phyloP scores from a whole-genome alignment of 2,888 invertebrate genomes.

The Argyra leucocephala region DNA sequence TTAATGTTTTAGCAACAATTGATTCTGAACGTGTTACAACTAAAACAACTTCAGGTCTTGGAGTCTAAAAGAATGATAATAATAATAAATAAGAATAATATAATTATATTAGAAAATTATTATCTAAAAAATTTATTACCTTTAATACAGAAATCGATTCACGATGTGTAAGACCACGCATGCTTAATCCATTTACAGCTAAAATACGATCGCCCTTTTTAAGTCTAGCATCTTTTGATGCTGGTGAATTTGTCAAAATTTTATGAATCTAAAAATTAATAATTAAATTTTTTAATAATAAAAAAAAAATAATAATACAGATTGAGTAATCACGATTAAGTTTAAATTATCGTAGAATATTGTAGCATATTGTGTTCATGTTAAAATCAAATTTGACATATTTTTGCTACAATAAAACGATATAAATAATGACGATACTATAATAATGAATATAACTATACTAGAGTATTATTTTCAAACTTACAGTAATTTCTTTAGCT shows the following conservation, averaged over 20 bases:
- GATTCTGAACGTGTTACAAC: conserved; percentile 57
- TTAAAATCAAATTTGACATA: too few species aligned
- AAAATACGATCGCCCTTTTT: conserved; percentile 80
- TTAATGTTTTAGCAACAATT: conserved; percentile 36
- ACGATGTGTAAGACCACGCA: conserved; percentile 74
- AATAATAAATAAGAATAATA: conserved; percentile 11
- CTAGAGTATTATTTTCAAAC: conserved; percentile 33
- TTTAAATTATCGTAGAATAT: too few species aligned
- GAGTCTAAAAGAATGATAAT: conserved; percentile 48
- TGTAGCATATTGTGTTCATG: too few species aligned
- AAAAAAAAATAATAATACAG: neutral
- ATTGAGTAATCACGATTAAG: neutral
- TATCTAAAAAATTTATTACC: conserved; percentile 45
- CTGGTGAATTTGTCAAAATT: conserved; percentile 74
- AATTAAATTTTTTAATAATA: conserved; percentile 11
- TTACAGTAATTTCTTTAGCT: conserved; percentile 81
- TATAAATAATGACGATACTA: too few species aligned
- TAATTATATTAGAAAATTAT: conserved; percentile 3
- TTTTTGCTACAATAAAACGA: too few species aligned
- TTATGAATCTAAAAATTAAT: conserved; percentile 78
- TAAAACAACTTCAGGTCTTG: conserved; percentile 67
- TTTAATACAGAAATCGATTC: conserved; percentile 81
- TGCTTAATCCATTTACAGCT: conserved; percentile 77
- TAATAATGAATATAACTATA: too few species aligned
- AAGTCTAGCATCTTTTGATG: conserved; percentile 75